Evolutionary conservation across 2,888 invertebrate species (phyloP).

Genomic region (Tricholauxania praeusta): DNA sequence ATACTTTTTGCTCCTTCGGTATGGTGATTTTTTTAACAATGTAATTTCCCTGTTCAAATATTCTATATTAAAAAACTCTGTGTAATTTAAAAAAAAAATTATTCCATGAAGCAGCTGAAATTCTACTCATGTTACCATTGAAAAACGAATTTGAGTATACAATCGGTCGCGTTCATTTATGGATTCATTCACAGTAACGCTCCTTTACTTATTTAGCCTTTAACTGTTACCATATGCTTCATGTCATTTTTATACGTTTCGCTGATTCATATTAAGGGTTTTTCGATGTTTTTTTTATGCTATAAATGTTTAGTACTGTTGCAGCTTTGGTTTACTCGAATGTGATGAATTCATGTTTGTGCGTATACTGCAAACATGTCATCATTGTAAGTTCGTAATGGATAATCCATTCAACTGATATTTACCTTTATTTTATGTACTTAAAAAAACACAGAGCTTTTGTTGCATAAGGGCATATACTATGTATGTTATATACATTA

Average conservation of each 20-base stretch:
- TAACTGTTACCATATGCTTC: conserved; percentile 16
- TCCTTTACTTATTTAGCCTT: conserved; percentile 15
- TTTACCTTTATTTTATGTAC: no score
- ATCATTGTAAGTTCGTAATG: neutral
- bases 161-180: neutral
- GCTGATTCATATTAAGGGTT: neutral
- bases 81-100: no score
- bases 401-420: neutral
- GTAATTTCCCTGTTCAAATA: no score
- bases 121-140: conserved; percentile 2
- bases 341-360: conserved; percentile 3
- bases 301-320: neutral
- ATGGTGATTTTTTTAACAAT: no score
- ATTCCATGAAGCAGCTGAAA: no score
- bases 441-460: no score
- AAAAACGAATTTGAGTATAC: conserved; percentile 21
- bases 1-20: no score
- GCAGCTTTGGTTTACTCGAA: neutral
- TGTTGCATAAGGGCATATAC: no score
- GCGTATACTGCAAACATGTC: neutral
- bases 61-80: no score
- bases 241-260: conserved; percentile 11
- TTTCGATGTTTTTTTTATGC: neutral
- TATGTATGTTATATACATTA: no score
- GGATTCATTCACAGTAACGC: neutral